Conservation (phyloP, 2,888 invertebrate species). For the Mantis religiosa region DNA sequence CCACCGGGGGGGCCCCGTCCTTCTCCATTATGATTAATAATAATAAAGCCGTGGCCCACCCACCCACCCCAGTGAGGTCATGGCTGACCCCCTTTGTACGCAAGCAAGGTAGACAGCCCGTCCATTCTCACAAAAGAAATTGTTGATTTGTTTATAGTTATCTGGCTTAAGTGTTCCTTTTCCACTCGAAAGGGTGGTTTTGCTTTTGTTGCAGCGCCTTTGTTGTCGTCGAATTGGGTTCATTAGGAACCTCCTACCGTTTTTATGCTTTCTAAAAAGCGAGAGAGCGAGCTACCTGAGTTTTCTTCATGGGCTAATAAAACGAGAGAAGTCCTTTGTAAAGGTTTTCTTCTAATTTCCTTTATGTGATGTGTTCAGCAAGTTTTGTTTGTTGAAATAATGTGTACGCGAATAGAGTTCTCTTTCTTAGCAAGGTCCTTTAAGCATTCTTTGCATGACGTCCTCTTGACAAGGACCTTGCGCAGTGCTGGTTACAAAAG, state of each 20-base stretch:
- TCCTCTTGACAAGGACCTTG: too few species aligned
- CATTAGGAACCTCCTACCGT: background rate
- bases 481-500: too few species aligned
- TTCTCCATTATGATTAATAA: constrained; percentile 15
- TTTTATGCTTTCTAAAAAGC: background rate
- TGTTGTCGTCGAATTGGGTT: background rate
- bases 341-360: background rate
- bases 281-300: background rate
- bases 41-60: background rate
- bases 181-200: background rate
- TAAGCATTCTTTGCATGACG: background rate
- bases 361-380: background rate
- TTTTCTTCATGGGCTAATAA: background rate
- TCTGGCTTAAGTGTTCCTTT: background rate
- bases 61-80: background rate
- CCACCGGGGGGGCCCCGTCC: constrained; percentile 10
- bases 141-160: constrained; percentile 5
- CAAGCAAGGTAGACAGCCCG: background rate
- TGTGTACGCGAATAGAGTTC: background rate
- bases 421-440: background rate
- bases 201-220: background rate
- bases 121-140: background rate
- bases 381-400: background rate
- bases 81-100: background rate
- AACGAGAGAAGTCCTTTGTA: background rate